These are phyloP conservation scores for Dasyurus viverrinus DNA, from an alignment of 2,113 vertebrate genomes.

Conservation along the genomic window DNA sequence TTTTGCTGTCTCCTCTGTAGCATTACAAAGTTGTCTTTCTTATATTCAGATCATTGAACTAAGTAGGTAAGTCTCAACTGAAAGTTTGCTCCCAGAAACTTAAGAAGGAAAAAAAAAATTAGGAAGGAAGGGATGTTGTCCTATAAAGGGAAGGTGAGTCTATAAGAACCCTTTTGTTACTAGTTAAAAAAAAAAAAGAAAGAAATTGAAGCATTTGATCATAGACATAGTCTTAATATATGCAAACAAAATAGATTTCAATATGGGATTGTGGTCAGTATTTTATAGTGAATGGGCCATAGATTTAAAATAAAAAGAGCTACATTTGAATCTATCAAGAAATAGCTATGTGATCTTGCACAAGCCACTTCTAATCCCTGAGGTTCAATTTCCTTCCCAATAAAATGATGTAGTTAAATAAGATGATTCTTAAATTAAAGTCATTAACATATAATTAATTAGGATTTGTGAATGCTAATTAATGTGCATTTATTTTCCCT, in stretches of 20 bases:
- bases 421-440: not conserved
- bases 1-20: not conserved
- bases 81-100: not conserved
- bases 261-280: not conserved
- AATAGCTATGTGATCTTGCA: not conserved
- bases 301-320: not conserved
- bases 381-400: not conserved
- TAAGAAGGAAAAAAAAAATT: not conserved
- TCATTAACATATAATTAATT: not conserved
- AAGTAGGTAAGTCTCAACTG: not conserved
- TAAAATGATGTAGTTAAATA: not conserved
- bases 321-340: not conserved
- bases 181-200: not conserved
- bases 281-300: not conserved
- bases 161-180: not conserved
- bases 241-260: not conserved
- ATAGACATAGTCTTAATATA: not conserved
- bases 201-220: not conserved
- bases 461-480: not conserved
- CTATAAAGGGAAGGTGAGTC: not conserved
- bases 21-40: not conserved
- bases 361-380: too few relatives aligned
- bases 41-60: constrained; percentile 13
- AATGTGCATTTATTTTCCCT: not conserved
- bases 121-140: not conserved